Conservation (phyloP, 2,113 vertebrate species). For the Hippocampus mohnikei region DNA sequence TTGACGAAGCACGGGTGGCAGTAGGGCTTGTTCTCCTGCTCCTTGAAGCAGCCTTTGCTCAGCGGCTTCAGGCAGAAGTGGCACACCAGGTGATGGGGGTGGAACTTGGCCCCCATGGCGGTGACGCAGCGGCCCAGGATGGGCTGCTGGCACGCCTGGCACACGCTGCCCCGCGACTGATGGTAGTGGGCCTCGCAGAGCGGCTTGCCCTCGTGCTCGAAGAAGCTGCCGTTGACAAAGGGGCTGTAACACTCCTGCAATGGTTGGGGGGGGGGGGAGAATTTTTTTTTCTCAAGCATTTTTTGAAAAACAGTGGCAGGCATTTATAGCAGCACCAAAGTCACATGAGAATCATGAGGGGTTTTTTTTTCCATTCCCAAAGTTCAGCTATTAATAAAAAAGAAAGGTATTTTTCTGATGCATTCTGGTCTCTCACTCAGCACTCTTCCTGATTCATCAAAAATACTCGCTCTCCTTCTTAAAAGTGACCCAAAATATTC, state of each 20-base stretch:
- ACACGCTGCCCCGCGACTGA: slow-evolving; percentile 83
- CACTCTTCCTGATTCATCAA: too few species aligned
- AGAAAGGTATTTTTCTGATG: too few species aligned
- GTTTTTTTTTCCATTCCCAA: too few species aligned
- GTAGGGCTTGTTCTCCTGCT: slow-evolving; percentile 89
- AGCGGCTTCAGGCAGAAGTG: slow-evolving; percentile 88
- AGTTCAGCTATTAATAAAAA: too few species aligned
- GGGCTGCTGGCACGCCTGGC: slow-evolving; percentile 86
- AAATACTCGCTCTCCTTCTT: too few species aligned
- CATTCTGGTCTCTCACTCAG: too few species aligned
- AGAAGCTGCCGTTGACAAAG: slow-evolving; percentile 88
- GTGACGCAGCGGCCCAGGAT: slow-evolving; percentile 89
- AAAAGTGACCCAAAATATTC: too few species aligned
- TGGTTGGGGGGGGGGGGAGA: too few species aligned
- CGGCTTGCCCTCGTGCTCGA: slow-evolving; percentile 85
- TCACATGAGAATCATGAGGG: too few species aligned
- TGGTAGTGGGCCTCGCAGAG: slow-evolving; percentile 90
- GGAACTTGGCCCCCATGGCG: slow-evolving; percentile 88
- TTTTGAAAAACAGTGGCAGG: too few species aligned
- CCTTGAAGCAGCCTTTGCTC: slow-evolving; percentile 91
- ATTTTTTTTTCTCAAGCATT: too few species aligned
- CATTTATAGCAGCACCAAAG: too few species aligned
- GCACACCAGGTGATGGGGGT: slow-evolving; percentile 89
- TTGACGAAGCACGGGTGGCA: slow-evolving; percentile 91
- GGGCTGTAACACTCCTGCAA: slow-evolving; percentile 83